Conservation (phyloP, 2,113 vertebrate species). For the Scopus umbretta region DNA sequence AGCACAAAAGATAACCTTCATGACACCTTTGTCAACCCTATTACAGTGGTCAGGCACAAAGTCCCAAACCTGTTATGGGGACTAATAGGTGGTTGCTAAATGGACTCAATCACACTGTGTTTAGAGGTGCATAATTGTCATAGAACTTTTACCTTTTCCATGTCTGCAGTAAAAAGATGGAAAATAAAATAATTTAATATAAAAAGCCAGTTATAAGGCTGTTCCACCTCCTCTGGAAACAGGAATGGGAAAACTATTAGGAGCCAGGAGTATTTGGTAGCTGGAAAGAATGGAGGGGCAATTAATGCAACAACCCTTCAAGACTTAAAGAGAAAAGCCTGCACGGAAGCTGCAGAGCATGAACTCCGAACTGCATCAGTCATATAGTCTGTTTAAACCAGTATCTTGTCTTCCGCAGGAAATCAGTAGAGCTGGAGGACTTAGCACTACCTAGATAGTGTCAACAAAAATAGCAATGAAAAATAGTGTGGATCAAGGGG, state of each 20-base stretch:
- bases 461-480: not conserved
- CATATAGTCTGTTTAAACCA: not conserved
- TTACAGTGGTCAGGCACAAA: not conserved
- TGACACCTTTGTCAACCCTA: not conserved
- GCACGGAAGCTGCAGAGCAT: not conserved
- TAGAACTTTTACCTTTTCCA: not conserved
- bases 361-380: not conserved
- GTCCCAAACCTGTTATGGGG: not conserved
- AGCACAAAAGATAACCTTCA: not conserved
- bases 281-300: not conserved
- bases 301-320: not conserved
- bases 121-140: not conserved
- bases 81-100: not conserved
- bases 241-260: not conserved
- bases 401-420: not conserved
- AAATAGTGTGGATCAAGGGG: not conserved
- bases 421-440: not conserved
- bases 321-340: not conserved
- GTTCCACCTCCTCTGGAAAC: not conserved
- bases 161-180: not conserved
- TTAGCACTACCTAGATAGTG: not conserved
- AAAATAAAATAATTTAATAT: not conserved
- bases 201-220: not conserved
- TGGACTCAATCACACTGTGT: not conserved
- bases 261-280: not conserved